Evolutionary conservation across 2,888 invertebrate species (phyloP).

Genomic region (Eristalis pertinax): DNA sequence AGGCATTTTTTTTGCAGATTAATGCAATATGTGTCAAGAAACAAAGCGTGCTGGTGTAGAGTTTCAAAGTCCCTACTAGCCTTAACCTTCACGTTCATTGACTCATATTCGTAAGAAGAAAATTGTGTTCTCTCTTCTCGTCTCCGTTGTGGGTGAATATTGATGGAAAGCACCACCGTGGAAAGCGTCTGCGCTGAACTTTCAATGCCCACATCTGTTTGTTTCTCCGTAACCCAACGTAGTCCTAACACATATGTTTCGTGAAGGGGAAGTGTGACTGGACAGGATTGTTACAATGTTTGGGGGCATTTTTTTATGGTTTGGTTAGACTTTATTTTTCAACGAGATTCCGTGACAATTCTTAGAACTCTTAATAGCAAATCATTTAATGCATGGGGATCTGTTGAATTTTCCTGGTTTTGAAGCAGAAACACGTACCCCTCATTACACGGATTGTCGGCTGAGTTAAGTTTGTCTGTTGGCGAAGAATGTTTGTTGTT

Average conservation of each 20-base stretch:
- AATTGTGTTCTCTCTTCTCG: background rate
- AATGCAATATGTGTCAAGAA: slow-evolving; percentile 15
- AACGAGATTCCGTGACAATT: slow-evolving; percentile 39
- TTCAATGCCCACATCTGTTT: background rate
- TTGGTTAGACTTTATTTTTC: background rate
- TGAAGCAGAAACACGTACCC: slow-evolving; percentile 58
- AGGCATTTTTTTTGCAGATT: background rate
- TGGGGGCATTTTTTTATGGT: background rate
- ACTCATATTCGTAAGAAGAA: background rate
- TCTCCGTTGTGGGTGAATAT: background rate
- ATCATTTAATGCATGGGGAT: slow-evolving; percentile 40
- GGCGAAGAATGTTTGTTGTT: no score
- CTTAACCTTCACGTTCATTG: slow-evolving; percentile 15
- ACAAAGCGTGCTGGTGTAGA: slow-evolving; percentile 30
- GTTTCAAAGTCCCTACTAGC: slow-evolving; percentile 45
- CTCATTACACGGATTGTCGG: slow-evolving; percentile 50
- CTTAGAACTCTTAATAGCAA: slow-evolving; percentile 57
- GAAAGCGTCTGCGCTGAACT: background rate
- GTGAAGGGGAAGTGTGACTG: background rate
- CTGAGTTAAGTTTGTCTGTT: background rate
- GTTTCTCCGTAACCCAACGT: background rate
- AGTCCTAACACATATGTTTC: background rate
- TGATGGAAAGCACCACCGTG: background rate
- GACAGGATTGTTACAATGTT: background rate
- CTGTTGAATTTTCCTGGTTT: slow-evolving; percentile 43